Evolutionary conservation across 2,113 vertebrate species (phyloP).

Genomic region (Plecturocebus donacophilus): DNA sequence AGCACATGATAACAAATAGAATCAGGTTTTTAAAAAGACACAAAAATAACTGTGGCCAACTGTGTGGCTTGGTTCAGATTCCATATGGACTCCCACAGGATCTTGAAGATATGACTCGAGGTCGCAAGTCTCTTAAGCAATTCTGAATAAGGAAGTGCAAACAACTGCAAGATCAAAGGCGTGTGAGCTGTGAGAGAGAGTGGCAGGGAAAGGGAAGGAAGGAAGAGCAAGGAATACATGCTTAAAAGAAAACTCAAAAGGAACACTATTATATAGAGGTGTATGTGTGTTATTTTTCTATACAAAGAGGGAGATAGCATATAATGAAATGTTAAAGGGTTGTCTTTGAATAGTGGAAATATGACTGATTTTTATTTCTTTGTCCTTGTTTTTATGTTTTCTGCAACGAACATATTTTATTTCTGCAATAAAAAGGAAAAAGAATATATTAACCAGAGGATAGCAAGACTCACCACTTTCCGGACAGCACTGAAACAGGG

Average conservation of each 20-base stretch:
- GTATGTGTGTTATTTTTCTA: background rate
- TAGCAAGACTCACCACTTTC: background rate
- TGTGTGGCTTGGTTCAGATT: background rate
- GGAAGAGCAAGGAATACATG: background rate
- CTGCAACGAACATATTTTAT: background rate
- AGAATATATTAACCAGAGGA: background rate
- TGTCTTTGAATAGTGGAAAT: background rate
- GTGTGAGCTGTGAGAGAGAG: background rate
- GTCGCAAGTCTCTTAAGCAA: background rate
- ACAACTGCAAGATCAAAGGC: background rate
- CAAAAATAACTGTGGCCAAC: background rate
- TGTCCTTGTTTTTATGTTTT: background rate
- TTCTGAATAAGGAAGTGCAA: background rate
- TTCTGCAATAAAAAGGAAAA: background rate
- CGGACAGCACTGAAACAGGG: background rate
- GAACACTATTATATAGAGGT: background rate
- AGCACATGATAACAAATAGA: background rate
- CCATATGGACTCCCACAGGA: background rate
- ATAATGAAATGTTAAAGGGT: background rate
- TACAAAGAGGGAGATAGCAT: background rate
- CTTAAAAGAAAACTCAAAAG: background rate
- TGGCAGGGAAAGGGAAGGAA: background rate
- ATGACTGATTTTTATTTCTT: background rate
- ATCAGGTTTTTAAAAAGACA: background rate
- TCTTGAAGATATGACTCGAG: background rate